Base-by-base conservation (phyloP, 2,888 invertebrate species). In the Orthosia gothica region DNA sequence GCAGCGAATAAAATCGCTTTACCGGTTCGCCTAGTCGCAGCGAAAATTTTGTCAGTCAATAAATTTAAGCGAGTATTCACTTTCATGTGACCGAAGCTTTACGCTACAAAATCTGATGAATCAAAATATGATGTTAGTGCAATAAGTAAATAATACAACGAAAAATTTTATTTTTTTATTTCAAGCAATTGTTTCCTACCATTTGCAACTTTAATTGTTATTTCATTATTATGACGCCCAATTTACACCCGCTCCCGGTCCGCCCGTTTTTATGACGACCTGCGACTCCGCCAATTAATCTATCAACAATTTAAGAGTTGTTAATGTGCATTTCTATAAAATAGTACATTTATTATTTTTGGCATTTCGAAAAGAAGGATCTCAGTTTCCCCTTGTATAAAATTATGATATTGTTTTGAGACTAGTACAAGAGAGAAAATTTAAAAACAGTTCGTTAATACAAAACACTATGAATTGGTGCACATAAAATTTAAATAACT, bases 181-280 rank as follows among this genome's bases (percentile, higher is more conserved):
- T 40, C 47, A 76, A 63, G 62, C 62, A 77, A 81, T 74, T 55
- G 32, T 65, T 80, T 71, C 76, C 81, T 82, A 82, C 87, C 88
- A 70, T 74, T n/a, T 81, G 85, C 77, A 82, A 87, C 80, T 90
- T 90, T 89, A 83, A 90, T 90, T 87, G 91, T 92, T 91, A 90
- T 91, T 91, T 89, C 86, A 91, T 92, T 91, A 91, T 90, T 90
- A 92, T 90, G 91, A 89, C 83, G 82, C 86, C 83, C 88, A 87
- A 88, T 88, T 88, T 88, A 84, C 86, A 82, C 88, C 87, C 89
- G 87, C 88, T n/a, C 89, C 88, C 67, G 84, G 64, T 79, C 85
- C 89, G 87, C 86, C 88, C 88, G 87, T 84, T 91, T 92, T 91
- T 91, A 90, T 89, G 86, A 54, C 49, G 64, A 77, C 74, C 74